Evolutionary conservation across 2,113 vertebrate genomes (phyloP).

Genomic region (Ranitomeya imitator): DNA sequence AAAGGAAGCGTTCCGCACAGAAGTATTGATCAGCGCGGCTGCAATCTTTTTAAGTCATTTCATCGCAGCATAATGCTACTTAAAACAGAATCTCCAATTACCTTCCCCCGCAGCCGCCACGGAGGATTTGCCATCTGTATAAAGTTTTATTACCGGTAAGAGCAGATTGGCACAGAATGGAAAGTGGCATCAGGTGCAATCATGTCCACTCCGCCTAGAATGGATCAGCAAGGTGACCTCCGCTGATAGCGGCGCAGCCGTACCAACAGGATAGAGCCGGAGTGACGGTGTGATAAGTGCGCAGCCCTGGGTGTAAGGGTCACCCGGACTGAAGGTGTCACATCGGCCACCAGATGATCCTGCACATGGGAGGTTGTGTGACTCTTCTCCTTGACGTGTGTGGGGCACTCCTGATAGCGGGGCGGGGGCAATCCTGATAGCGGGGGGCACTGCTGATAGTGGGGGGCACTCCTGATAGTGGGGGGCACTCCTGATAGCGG

Average conservation of each 20-base stretch:
- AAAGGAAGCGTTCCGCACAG: slow-evolving; percentile 55
- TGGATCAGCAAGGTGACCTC: background rate
- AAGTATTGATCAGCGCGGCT: slow-evolving; percentile 48
- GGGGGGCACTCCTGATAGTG: no score
- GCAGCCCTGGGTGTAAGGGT: no score
- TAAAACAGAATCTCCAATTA: slow-evolving; percentile 55
- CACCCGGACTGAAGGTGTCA: no score
- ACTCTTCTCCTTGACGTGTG: no score
- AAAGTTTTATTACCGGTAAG: background rate
- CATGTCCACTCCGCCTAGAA: background rate
- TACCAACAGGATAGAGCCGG: background rate
- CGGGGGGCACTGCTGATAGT: no score
- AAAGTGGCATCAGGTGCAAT: background rate
- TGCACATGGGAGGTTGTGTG: no score
- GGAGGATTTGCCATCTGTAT: background rate
- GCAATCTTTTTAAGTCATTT: slow-evolving; percentile 38
- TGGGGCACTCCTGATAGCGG: no score
- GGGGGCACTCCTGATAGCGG: no score
- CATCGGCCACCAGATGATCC: no score
- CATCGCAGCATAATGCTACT: slow-evolving; percentile 23
- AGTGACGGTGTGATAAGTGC: background rate
- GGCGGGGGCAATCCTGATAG: no score
- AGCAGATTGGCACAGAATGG: background rate
- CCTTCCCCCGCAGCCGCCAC: background rate
- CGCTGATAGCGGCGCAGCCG: background rate